Conservation (phyloP, 2,797 vertebrate species). For the Microctenopoma lineatum region DNA sequence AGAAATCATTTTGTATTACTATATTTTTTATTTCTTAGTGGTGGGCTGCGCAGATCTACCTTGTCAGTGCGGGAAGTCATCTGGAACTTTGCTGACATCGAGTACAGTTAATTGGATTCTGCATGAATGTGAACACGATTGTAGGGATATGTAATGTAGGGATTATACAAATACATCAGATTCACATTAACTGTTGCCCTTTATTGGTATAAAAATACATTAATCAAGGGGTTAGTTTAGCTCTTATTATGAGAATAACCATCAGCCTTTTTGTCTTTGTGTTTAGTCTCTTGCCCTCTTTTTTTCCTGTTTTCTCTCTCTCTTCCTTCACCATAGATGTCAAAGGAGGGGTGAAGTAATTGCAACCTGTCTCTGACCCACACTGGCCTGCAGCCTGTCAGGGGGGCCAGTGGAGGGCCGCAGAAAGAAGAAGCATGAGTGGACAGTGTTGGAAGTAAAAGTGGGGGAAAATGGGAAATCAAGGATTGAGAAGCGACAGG, state of each 20-base stretch:
- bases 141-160: too few relatives aligned
- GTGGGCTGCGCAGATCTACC: constrained; percentile 12
- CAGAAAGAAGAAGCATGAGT: constrained; percentile 8
- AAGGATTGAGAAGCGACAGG: not conserved
- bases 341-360: constrained; percentile 72
- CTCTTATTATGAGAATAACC: constrained; percentile 21
- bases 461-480: not conserved
- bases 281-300: constrained; percentile 15
- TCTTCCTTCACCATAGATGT: constrained; percentile 38
- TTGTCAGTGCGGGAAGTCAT: constrained; percentile 25
- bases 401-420: constrained; percentile 21
- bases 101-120: constrained; percentile 12
- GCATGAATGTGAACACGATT: not conserved
- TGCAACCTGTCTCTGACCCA: constrained; percentile 73
- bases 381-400: constrained; percentile 64
- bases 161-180: constrained; percentile 2
- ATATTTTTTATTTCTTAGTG: constrained; percentile 46
- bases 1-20: constrained; percentile 45
- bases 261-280: constrained; percentile 23
- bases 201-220: not conserved
- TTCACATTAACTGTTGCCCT: not conserved
- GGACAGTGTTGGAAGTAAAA: not conserved
- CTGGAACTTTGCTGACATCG: constrained; percentile 3
- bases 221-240: constrained; percentile 4
- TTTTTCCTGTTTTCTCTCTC: constrained; percentile 16